phyloP scores from a whole-genome alignment of 1,140 invertebrate species.

The Papilio polytes region DNA sequence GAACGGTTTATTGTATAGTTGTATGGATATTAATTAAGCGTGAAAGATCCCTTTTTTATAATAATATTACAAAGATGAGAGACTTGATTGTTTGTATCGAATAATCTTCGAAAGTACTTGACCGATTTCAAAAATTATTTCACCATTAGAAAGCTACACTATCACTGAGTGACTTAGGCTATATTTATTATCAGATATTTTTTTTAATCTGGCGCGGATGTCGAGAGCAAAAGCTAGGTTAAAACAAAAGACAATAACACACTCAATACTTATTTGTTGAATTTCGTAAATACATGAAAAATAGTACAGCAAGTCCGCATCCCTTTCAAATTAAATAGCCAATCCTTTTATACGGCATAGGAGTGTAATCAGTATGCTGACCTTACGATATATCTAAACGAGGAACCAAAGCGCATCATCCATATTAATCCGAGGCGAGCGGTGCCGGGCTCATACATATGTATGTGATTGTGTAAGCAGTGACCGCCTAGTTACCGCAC shows the following conservation, averaged over 20 bases:
- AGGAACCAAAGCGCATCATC: slow-evolving; percentile 43
- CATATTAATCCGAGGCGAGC: slow-evolving; percentile 47
- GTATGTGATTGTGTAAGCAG: slow-evolving; percentile 40
- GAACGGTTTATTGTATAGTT: background rate
- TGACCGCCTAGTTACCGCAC: slow-evolving; percentile 31
- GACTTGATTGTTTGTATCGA: too few relatives aligned
- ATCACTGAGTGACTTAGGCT: too few relatives aligned
- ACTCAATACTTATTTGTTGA: background rate
- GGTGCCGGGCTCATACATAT: slow-evolving; percentile 46
- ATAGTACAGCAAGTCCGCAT: background rate
- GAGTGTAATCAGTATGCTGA: slow-evolving; percentile 30
- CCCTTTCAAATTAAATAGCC: slow-evolving; percentile 25
- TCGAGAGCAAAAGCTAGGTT: too few relatives aligned
- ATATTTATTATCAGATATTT: too few relatives aligned
- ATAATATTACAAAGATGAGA: too few relatives aligned
- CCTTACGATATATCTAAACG: slow-evolving; percentile 39
- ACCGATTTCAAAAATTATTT: too few relatives aligned
- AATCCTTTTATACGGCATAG: slow-evolving; percentile 15
- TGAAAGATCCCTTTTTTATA: too few relatives aligned
- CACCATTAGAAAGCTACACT: too few relatives aligned
- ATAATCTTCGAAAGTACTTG: too few relatives aligned
- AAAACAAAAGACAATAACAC: background rate
- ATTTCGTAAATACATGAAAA: background rate
- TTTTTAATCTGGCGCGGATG: too few relatives aligned
- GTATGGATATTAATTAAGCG: too few relatives aligned